Evolutionary conservation across 2,797 vertebrate species (phyloP).

Genomic region (Nyctalus aviator): DNA sequence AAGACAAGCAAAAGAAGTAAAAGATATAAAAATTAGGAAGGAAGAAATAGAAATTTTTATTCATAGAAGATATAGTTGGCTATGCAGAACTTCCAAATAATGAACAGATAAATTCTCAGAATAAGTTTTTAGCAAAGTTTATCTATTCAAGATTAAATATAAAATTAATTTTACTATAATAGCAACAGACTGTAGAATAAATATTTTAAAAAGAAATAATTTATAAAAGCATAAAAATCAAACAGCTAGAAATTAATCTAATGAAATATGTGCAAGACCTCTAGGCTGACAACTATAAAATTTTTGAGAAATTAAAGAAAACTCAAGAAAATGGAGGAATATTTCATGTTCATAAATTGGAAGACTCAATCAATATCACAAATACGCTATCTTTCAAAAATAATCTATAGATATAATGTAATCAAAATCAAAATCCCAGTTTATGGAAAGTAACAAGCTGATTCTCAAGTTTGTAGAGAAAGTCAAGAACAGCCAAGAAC

Average conservation of each 20-base stretch:
- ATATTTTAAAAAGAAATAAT: not conserved
- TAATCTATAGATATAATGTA: not conserved
- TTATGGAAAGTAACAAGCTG: not conserved
- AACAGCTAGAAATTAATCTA: slow-evolving; percentile 14
- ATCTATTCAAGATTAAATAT: not conserved
- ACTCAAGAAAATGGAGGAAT: not conserved
- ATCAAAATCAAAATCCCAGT: not conserved
- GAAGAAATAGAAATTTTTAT: slow-evolving; percentile 8
- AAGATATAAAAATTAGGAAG: not conserved
- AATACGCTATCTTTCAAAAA: not conserved
- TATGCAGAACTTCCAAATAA: slow-evolving; percentile 30
- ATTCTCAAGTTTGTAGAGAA: slow-evolving; percentile 4
- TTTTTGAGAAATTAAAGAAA: slow-evolving; percentile 27
- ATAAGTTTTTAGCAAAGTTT: not conserved
- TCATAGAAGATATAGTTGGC: not conserved
- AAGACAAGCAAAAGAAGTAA: slow-evolving; percentile 47
- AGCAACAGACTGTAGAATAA: not conserved
- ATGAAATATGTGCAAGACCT: not conserved
- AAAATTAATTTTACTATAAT: slow-evolving; percentile 43
- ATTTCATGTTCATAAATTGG: not conserved
- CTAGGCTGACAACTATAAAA: slow-evolving; percentile 2
- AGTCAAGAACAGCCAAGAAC: slow-evolving; percentile 7
- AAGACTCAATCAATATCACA: not conserved
- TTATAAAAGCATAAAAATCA: slow-evolving; percentile 5
- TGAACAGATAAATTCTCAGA: slow-evolving; percentile 35